Conservation (phyloP, 2,888 invertebrate genomes). For the Lasioglossum figueresi region DNA sequence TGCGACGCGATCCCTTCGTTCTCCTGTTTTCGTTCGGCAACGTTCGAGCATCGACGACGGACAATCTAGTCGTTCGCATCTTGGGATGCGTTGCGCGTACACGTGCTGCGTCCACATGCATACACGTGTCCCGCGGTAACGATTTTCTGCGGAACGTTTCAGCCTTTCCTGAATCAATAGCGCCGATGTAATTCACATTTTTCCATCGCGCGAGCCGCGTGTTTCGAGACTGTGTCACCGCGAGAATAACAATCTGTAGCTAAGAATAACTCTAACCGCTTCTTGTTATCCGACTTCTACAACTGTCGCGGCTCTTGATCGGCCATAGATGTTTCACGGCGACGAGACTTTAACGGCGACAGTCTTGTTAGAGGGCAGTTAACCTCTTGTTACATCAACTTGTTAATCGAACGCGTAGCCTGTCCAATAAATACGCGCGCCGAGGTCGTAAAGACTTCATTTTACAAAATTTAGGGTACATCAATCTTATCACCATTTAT, state of each 20-base stretch:
- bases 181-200: constrained; percentile 36
- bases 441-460: no score
- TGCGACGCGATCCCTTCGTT: constrained; percentile 27
- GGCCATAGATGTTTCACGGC: not conserved
- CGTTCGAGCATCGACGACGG: constrained; percentile 26
- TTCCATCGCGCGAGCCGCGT: constrained; percentile 12
- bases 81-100: constrained; percentile 26
- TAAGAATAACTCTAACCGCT: not conserved
- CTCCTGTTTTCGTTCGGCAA: constrained; percentile 20
- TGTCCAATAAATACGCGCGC: no score
- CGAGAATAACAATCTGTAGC: not conserved
- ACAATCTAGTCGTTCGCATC: constrained; percentile 29
- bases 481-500: no score
- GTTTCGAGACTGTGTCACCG: constrained; percentile 7
- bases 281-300: not conserved
- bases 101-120: constrained; percentile 37
- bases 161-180: constrained; percentile 43
- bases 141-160: constrained; percentile 56
- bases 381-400: not conserved
- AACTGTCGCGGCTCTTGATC: not conserved
- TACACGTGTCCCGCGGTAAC: constrained; percentile 52
- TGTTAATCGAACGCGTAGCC: no score
- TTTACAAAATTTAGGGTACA: no score
- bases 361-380: not conserved
- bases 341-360: not conserved